A percentile compares a stretch with the other conserved stretches of the same genome.
Conservation (phyloP, 2,113 vertebrate genomes). For the Microcebus ravelobensis region DNA sequence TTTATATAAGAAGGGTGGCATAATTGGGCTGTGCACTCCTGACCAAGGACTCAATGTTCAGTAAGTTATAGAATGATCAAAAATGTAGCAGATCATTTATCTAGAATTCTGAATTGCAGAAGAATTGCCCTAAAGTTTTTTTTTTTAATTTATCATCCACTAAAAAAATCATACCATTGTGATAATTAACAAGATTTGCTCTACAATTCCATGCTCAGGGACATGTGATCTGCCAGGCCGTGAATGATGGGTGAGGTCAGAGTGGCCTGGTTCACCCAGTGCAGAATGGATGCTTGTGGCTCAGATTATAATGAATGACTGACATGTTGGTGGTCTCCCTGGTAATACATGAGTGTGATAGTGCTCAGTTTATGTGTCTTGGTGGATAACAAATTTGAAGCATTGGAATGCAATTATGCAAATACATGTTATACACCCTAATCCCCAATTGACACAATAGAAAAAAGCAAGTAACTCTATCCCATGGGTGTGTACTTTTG, state of each 20-base stretch:
- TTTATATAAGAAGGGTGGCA: slow-evolving; percentile 49
- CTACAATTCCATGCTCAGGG: slow-evolving; percentile 20
- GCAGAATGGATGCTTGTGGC: slow-evolving; percentile 15
- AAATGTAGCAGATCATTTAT: slow-evolving; percentile 39
- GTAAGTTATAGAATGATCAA: slow-evolving; percentile 51
- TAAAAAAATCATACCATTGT: slow-evolving; percentile 5
- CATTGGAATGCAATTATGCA: slow-evolving; percentile 9
- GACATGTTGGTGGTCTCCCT: slow-evolving; percentile 57
- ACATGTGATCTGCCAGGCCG: slow-evolving; percentile 22
- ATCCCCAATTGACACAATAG: slow-evolving; percentile 27
- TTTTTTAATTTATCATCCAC: not conserved
- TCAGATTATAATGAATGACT: slow-evolving; percentile 51
- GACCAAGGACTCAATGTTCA: slow-evolving; percentile 25
- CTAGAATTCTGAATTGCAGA: slow-evolving; percentile 47
- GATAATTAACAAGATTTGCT: slow-evolving; percentile 45
- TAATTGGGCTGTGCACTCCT: slow-evolving; percentile 33
- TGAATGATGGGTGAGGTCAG: slow-evolving; percentile 55
- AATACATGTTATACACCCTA: not conserved
- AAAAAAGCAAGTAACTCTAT: slow-evolving; percentile 26
- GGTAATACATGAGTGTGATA: slow-evolving; percentile 54
- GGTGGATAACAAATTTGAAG: slow-evolving; percentile 46
- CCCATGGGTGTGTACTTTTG: not conserved
- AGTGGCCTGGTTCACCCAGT: not conserved
- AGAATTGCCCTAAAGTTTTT: slow-evolving; percentile 38
- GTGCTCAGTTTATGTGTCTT: slow-evolving; percentile 4